A percentile compares a stretch with the other conserved stretches of the same genome.
phyloP scores from a whole-genome alignment of 2,797 vertebrate genomes.

The Rhinella marina region DNA sequence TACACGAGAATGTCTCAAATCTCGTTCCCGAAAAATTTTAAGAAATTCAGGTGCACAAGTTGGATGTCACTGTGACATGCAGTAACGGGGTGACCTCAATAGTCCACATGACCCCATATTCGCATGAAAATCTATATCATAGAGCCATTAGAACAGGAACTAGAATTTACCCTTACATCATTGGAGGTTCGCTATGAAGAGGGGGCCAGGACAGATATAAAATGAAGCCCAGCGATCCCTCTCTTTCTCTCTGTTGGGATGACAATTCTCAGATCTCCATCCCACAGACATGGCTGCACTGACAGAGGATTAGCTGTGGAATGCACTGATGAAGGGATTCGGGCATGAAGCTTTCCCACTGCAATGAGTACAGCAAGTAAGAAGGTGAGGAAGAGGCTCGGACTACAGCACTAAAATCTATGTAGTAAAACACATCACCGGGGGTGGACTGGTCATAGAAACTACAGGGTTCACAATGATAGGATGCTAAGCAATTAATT shows the following conservation, averaged over 20 bases:
- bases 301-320: slow-evolving; percentile 57
- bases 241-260: slow-evolving; percentile 10
- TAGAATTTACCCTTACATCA: slow-evolving; percentile 17
- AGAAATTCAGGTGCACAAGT: background rate
- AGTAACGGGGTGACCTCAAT: background rate
- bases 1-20: background rate
- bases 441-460: background rate
- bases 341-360: slow-evolving; percentile 11
- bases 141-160: background rate
- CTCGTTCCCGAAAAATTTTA: background rate
- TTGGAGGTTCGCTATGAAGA: background rate
- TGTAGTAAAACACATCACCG: background rate
- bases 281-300: slow-evolving; percentile 40
- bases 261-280: slow-evolving; percentile 47
- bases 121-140: background rate
- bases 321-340: slow-evolving; percentile 52
- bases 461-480: too few species aligned
- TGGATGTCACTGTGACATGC: background rate
- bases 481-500: too few species aligned
- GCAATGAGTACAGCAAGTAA: slow-evolving; percentile 9
- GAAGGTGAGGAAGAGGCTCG: slow-evolving; percentile 7
- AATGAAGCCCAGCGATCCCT: background rate
- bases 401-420: background rate
- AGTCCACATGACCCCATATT: background rate
- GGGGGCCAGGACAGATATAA: background rate